A percentile compares a stretch with the other conserved stretches of the same genome.
These are phyloP conservation scores for Laterallus jamaicensis DNA, from an alignment of 2,113 vertebrate genomes.

Conservation along the genomic window DNA sequence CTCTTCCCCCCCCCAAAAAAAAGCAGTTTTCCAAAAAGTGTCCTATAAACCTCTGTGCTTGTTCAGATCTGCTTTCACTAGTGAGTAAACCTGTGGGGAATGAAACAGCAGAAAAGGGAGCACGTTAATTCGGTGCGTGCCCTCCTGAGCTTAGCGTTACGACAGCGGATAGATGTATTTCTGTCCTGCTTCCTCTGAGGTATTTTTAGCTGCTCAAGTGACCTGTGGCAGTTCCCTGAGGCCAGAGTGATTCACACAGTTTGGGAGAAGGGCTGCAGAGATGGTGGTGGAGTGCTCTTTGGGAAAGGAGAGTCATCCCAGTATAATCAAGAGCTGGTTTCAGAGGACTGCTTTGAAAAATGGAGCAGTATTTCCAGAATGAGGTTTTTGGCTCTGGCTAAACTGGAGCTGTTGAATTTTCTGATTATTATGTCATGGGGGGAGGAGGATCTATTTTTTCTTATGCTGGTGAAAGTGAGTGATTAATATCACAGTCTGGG, in stretches of 20 bases:
- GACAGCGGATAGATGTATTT: not conserved
- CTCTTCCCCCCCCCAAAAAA: not conserved
- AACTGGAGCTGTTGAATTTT: constrained; percentile 10
- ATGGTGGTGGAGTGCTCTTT: not conserved
- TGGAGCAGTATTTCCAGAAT: not conserved
- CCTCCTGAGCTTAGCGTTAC: not conserved
- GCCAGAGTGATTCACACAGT: constrained; percentile 19
- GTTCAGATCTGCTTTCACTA: not conserved
- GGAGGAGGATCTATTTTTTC: not conserved
- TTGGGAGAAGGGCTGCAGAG: not conserved
- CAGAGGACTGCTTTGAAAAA: constrained; percentile 20
- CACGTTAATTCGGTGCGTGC: not conserved
- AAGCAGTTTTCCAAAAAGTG: not conserved
- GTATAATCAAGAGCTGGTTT: not conserved
- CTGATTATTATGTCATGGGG: not conserved
- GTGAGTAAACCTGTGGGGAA: not conserved
- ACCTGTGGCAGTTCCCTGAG: constrained; percentile 39
- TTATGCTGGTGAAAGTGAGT: not conserved
- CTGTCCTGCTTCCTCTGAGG: constrained; percentile 20
- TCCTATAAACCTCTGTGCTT: not conserved
- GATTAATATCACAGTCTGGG: not conserved
- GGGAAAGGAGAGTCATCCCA: not conserved
- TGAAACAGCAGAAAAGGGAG: not conserved
- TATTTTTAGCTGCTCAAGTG: constrained; percentile 57
- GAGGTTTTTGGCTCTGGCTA: not conserved